Evolutionary conservation across 2,797 vertebrate species (phyloP).

Genomic region (Crenichthys baileyi): DNA sequence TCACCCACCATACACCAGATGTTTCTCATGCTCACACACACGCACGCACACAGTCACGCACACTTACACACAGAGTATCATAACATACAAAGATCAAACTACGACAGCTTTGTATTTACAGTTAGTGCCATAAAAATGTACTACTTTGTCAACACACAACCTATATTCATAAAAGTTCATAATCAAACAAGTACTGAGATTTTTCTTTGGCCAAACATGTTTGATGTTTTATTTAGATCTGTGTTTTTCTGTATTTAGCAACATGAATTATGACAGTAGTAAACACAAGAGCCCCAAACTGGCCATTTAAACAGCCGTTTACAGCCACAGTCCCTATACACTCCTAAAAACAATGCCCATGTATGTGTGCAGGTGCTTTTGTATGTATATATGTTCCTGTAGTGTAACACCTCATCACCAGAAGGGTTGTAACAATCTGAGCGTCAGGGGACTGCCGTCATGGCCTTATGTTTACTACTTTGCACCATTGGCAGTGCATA

Average conservation of each 20-base stretch:
- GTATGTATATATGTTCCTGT: conserved; percentile 49
- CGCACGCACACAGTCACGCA: conserved; percentile 51
- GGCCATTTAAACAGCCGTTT: conserved; percentile 71
- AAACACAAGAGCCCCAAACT: conserved; percentile 73
- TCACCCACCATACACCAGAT: conserved; percentile 84
- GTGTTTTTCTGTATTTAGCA: conserved; percentile 39
- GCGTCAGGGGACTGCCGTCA: conserved; percentile 44
- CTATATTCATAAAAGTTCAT: conserved; percentile 17
- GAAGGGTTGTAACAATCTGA: conserved; percentile 46
- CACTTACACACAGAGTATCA: conserved; percentile 53
- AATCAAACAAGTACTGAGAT: conserved; percentile 19
- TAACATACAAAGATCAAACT: conserved; percentile 51
- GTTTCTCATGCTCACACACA: conserved; percentile 76
- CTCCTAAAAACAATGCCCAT: conserved; percentile 62
- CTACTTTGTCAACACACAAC: conserved; percentile 28
- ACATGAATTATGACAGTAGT: conserved; percentile 60
- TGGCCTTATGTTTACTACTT: conserved; percentile 29
- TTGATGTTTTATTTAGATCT: conserved; percentile 46
- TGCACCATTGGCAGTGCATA: conserved; percentile 40
- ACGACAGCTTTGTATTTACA: conserved; percentile 38
- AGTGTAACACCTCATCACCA: conserved; percentile 42
- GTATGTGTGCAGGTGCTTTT: conserved; percentile 45
- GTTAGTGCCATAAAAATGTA: conserved; percentile 27
- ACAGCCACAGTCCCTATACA: conserved; percentile 59
- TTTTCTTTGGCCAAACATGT: conserved; percentile 5